Percentiles rank a stretch among this genome's conserved stretches.
These are phyloP conservation scores for Castor canadensis DNA, from an alignment of 2,113 vertebrate genomes.

Conservation along the genomic window DNA sequence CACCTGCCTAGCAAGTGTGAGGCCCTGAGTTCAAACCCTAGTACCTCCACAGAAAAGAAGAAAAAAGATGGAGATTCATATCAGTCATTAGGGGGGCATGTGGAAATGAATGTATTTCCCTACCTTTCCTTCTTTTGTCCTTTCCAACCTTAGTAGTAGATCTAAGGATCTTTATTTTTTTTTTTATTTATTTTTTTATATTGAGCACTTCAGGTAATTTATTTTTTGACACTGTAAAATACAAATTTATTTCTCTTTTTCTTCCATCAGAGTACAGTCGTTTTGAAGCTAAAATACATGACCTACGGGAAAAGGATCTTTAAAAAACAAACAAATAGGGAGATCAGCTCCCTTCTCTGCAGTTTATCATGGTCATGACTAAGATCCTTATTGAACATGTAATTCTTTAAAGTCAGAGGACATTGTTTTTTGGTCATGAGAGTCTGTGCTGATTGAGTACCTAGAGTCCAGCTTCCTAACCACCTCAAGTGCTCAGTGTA, in stretches of 20 bases:
- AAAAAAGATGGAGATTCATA: neutral
- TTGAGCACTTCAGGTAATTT: no score
- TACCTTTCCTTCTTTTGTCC: neutral
- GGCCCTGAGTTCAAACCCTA: no score
- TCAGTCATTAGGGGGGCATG: neutral
- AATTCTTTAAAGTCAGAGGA: constrained; percentile 12
- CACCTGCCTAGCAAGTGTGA: no score
- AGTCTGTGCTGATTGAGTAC: neutral
- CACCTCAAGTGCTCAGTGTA: neutral
- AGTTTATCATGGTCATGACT: neutral
- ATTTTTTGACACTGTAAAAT: no score
- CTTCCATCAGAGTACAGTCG: no score
- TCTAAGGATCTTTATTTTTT: neutral
- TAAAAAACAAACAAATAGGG: neutral
- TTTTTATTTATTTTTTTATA: neutral
- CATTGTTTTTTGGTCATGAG: neutral
- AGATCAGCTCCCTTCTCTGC: neutral
- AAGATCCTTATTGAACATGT: neutral
- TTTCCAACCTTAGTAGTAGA: neutral
- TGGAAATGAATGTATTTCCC: neutral
- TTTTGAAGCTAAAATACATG: no score
- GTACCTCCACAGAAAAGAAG: no score
- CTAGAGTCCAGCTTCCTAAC: neutral
- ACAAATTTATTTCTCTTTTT: no score
- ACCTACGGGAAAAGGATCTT: no score